Base-by-base conservation (phyloP, 2,888 invertebrate genomes). In the Capitulum mitella region DNA sequence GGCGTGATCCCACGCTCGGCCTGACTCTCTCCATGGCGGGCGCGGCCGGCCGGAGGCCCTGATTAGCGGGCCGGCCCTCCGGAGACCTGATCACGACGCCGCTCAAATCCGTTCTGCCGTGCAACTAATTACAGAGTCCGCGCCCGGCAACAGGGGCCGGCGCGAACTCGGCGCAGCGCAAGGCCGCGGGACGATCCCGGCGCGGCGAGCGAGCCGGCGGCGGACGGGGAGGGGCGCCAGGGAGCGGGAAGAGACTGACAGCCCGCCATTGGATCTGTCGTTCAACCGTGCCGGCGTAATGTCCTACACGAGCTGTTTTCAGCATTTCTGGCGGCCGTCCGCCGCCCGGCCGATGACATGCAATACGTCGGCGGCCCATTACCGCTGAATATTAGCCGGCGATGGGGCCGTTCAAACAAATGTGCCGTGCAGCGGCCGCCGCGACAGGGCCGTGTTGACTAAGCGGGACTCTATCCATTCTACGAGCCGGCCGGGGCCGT, bases 301-400 rank as follows among this genome's bases (percentile, higher is more conserved):
- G 29, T 29, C 34, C 64, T 16, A 8, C 34, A 34, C 34, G 0
- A 22, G 64, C 3, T 64, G 34, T 29, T 64, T 64, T 64, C 51
- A 51, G 22, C 22, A 51, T 22, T 19, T 51, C 51, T 22, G 22
- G 12, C 51, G 51, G 51, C 19, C 43, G n/a, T n/a, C 22, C 1
- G 1, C 16, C 22, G 51, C 5, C 22, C 22, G 51, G 19, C 51
- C 51, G 22, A 51, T 22, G 51, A 51, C 51, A 22, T 51, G n/a
- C 34, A 34, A 32, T 19, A 34, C 34, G 16, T 64, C 64, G 64
- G 5, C 64, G 22, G 34, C 19, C 64, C 64, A 64, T 64, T 64
- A 64, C 64, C 5, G 64, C 64, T 64, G 34, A 14, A 64, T 64
- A 64, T 64, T 64, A 64, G 19, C 64, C 34, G 64, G 8, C 64